These are phyloP conservation scores for Campopleginae sp. DNA, from an alignment of 2,888 invertebrate genomes.

Conservation along the genomic window DNA sequence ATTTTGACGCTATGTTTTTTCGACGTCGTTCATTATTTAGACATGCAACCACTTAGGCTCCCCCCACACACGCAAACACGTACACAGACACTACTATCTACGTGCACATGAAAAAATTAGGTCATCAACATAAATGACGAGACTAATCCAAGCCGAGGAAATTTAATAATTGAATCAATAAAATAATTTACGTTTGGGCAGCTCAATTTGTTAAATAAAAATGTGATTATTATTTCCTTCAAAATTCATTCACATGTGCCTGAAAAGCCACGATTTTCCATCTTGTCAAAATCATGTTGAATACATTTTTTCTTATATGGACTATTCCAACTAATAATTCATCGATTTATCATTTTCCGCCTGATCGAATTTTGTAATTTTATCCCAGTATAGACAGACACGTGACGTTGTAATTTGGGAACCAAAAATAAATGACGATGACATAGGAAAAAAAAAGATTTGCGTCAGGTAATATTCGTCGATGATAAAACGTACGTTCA, in stretches of 20 bases:
- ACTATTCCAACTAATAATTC: not conserved
- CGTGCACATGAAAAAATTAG: constrained; percentile 28
- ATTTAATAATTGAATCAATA: constrained; percentile 41
- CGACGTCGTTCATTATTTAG: too few species aligned
- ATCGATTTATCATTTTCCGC: not conserved
- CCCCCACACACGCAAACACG: not conserved
- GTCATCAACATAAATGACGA: constrained; percentile 43
- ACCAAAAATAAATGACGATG: constrained; percentile 22
- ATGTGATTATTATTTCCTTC: constrained; percentile 46
- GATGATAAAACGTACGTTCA: constrained; percentile 30
- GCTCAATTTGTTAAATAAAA: constrained; percentile 36
- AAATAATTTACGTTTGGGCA: constrained; percentile 34
- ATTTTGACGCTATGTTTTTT: too few species aligned
- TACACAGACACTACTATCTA: not conserved
- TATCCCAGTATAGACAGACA: constrained; percentile 43
- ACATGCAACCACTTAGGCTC: too few species aligned
- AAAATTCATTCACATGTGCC: constrained; percentile 5
- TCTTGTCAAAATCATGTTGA: constrained; percentile 14
- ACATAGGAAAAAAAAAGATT: constrained; percentile 25
- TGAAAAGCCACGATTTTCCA: constrained; percentile 12
- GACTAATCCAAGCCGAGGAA: constrained; percentile 27
- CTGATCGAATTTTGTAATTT: constrained; percentile 24
- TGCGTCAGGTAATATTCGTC: constrained; percentile 44
- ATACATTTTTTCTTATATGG: not conserved
- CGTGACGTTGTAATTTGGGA: constrained; percentile 14